Evolutionary conservation across 2,888 invertebrate species (phyloP), one percentile per base, ranked within the genome.

Genomic region (Cosmia trapezina): DNA sequence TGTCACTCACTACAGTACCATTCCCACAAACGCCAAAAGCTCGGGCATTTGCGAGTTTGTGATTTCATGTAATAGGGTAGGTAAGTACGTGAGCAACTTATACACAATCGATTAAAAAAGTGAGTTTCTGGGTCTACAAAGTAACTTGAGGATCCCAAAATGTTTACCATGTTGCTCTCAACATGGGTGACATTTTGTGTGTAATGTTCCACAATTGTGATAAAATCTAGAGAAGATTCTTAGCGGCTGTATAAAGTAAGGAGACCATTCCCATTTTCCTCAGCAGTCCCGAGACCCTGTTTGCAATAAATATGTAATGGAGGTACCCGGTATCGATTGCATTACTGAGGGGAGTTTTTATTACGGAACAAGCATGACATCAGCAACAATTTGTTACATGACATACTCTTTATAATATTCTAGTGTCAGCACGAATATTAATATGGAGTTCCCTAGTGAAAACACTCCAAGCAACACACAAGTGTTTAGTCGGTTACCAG

Each of bases 221-320:
- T 85, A 85, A 85, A 78, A 87, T 86, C 81, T 78, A 76, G 78
- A 60, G 77, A 80, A 81, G 72, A 82, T 71, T 76, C 73, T 76
- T 81, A 83, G 83, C 80, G 73, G 80, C 73, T 70, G 81, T 78
- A 82, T 87, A 87, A 86, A 86, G 83, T 83, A 83, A 75, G 73
- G 78, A 83, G 76, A 77, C 78, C 84, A 86, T 86, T 91, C 89
- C 86, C 90, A 91, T 93, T 92, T 91, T 90, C 89, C 86, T 87
- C 82, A 84, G 84, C 85, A 84, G 87, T 87, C 83, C 84, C 86
- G 76, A 89, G 86, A 89, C 90, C 89, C 91, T 87, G 88, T 84
- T 86, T 86, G 91, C 89, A 91, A 94, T 95, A 95, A 94, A 95
- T 94, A 91, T 92, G 91, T 94, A 93, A 94, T 92, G 91, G 91